Base-by-base conservation (phyloP, 2,888 invertebrate genomes). In the Esperia sulphurella region DNA sequence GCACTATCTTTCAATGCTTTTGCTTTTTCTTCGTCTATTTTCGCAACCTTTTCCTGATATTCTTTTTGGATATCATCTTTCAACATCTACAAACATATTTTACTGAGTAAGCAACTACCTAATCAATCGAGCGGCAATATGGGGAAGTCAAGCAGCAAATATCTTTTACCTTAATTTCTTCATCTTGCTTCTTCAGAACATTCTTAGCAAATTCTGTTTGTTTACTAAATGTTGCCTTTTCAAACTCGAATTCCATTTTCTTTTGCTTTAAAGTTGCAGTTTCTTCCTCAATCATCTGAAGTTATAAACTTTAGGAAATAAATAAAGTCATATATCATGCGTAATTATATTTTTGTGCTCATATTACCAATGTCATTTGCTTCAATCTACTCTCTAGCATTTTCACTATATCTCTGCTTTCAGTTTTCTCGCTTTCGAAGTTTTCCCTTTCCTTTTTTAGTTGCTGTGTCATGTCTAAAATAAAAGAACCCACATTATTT, bases 141-240 rank as follows among this genome's bases (percentile, higher is more conserved):
- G n/a, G 21, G 21, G 2, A 21, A 21, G 21, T 3, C 28, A 28
- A 30, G 30, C 9, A 10, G 12, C 5, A 12, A 7, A 41, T 5
- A 14, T 9, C 14, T 13, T 14, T 5, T 13, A 39, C 92, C 80
- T 92, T 91, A 6, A 92, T 71, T 75, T 92, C 92, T 57, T 92
- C 91, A 45, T 91, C 86, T 70, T 92, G 92, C 51, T 91, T 83
- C 58, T 92, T 92, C 0, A 92, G 68, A 21, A 91, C 71, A 53
- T 83, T 84, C 61, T 91, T 89, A 8, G 90, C 91, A 61, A 91
- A 92, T 65, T 92, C 92, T 0, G 90, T 87, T 71, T 93, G 92
- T 57, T 91, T 88, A 58, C 86, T 91, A 42, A 92, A 88, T 1
- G 92, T 92, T n/a, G 91, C 87, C 47, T 91, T 90, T 71, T 92